Conservation (phyloP, 2,888 invertebrate species). For the Eilema caniola region DNA sequence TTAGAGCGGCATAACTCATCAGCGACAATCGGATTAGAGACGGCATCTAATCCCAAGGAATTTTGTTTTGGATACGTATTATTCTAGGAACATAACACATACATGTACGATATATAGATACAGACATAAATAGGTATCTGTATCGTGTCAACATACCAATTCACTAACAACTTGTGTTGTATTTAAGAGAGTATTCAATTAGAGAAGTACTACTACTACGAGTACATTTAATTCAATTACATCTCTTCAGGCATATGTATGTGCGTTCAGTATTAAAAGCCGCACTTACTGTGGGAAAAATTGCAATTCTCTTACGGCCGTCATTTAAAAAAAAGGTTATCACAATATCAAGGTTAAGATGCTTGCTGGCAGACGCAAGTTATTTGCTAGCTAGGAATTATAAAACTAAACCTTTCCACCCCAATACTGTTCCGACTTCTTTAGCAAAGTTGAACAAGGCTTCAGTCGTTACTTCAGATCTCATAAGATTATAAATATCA, state of each 20-base stretch:
- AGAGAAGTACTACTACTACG: too few relatives aligned
- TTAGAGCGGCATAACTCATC: slow-evolving; percentile 2
- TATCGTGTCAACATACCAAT: neutral
- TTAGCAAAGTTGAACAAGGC: too few relatives aligned
- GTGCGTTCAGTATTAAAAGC: neutral
- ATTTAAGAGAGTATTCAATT: too few relatives aligned
- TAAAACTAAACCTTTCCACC: neutral
- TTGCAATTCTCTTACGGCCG: neutral
- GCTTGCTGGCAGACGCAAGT: too few relatives aligned
- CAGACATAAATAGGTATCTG: too few relatives aligned
- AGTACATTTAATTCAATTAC: too few relatives aligned
- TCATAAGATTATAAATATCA: neutral
- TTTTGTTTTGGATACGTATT: neutral
- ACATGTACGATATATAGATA: too few relatives aligned
- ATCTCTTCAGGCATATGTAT: neutral
- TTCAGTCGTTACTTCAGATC: neutral
- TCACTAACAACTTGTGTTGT: neutral
- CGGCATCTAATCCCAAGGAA: neutral
- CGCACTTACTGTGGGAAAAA: neutral
- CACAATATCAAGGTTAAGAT: too few relatives aligned
- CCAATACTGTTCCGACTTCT: too few relatives aligned
- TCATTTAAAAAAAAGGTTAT: too few relatives aligned
- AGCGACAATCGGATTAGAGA: slow-evolving; percentile 1
- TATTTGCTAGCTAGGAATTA: neutral
- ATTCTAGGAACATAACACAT: neutral